Evolutionary conservation across 2,113 vertebrate genomes (phyloP).

Genomic region (Procapra przewalskii): DNA sequence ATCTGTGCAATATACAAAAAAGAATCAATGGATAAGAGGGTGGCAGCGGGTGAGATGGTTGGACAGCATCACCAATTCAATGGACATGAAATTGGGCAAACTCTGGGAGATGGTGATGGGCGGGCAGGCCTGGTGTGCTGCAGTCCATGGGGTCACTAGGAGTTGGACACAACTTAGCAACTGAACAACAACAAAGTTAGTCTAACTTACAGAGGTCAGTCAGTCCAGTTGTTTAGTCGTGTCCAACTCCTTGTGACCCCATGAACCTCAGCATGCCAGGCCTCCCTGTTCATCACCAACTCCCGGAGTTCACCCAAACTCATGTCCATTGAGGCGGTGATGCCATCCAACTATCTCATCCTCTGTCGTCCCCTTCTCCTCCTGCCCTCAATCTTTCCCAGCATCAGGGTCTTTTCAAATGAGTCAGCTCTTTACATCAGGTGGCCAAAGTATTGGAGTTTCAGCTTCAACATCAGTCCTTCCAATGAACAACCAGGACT

Average conservation of each 20-base stretch:
- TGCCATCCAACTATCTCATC: background rate
- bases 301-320: background rate
- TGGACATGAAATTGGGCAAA: background rate
- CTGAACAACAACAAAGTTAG: background rate
- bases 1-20: background rate
- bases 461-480: background rate
- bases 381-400: background rate
- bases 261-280: rapidly evolving
- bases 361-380: background rate
- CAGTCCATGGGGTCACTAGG: background rate
- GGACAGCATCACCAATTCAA: background rate
- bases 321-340: background rate
- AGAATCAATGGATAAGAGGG: background rate
- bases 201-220: background rate
- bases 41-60: background rate
- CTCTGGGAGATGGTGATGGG: background rate
- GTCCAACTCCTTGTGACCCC: background rate
- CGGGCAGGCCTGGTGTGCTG: background rate
- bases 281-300: background rate
- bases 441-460: background rate
- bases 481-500: background rate
- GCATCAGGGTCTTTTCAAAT: background rate
- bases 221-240: background rate
- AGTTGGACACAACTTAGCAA: rapidly evolving
- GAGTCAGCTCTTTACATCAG: background rate